A percentile compares a stretch with the other conserved stretches of the same genome.
These are phyloP conservation scores for Craniophora ligustri DNA, from an alignment of 2,888 invertebrate species.

Conservation along the genomic window DNA sequence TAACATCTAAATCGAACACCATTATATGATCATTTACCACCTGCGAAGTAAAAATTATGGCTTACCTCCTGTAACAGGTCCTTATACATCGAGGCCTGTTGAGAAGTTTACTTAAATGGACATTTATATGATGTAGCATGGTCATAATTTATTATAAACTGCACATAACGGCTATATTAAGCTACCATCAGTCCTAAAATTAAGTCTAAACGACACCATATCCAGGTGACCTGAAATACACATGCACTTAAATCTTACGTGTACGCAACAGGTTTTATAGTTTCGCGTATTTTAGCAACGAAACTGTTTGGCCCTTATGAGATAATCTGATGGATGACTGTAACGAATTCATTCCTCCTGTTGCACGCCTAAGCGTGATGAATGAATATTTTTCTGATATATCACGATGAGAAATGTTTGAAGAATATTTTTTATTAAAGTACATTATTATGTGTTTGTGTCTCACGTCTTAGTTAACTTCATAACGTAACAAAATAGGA, in stretches of 20 bases:
- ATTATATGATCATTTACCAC: too few species aligned
- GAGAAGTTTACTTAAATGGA: constrained; percentile 13
- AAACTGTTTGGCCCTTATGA: constrained; percentile 32
- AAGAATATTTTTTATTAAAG: constrained; percentile 11
- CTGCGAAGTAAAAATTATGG: constrained; percentile 18
- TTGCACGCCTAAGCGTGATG: constrained; percentile 23
- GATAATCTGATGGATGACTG: constrained; percentile 44
- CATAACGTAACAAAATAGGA: constrained; percentile 9
- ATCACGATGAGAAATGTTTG: constrained; percentile 31
- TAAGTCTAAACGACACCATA: constrained; percentile 43
- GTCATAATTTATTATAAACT: constrained; percentile 43
- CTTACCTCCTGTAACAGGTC: constrained; percentile 29
- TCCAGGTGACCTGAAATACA: constrained; percentile 46
- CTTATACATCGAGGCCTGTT: constrained; percentile 24
- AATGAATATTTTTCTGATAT: constrained; percentile 34
- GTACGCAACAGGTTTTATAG: constrained; percentile 39
- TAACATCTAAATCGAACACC: neutral
- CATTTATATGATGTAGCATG: constrained; percentile 15
- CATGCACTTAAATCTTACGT: constrained; percentile 37
- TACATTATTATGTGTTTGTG: constrained; percentile 14
- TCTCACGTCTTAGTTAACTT: constrained; percentile 6
- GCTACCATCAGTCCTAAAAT: constrained; percentile 37
- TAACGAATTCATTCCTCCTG: constrained; percentile 39
- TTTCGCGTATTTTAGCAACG: constrained; percentile 37
- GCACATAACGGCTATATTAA: constrained; percentile 34